Base-by-base conservation (phyloP, 2,888 invertebrate species). In the Xanthorhoe spadicearia region DNA sequence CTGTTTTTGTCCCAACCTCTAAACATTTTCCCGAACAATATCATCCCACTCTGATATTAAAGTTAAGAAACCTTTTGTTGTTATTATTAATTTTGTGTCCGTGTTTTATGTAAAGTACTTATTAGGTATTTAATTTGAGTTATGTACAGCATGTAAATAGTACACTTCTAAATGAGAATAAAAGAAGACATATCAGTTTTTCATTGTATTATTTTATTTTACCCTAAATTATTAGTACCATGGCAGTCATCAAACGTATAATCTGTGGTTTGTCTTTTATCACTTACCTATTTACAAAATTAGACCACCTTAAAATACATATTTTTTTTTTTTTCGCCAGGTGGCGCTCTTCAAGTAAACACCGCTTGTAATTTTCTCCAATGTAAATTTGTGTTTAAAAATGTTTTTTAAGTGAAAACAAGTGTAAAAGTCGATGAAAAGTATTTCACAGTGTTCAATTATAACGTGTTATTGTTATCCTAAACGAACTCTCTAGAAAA, bases 151-250 rank as follows among this genome's bases (percentile, higher is more conserved):
- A 72, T 92, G 92, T 92, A 91, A 87, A 92, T 92, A 90, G 83
- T 85, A 86, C 85, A 86, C 79, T 32, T 32, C 32, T 90, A 88
- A 72, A 80, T 89, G 90, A 90, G 88, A 92, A 92, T 92, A 91
- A 92, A 92, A 89, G 86, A 85, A 92, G 90, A 92, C 92, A 92
- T 92, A 92, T 92, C 92, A 92, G 87, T 92, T 92, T 92, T 4
- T 17, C 0, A 46, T 61, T 50, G n/a, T n/a, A 7, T 64, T 72
- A 67, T 72, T 50, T 66, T 70, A 23, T 68, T 43, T 64, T 50
- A 53, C 35, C 35, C 53, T n/a, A 13, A 1, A 43, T 13, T 2
- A 43, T 43, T 1, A 7, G 23, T 23, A 43, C 38, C n/a, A n/a
- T n/a, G n/a, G n/a, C n/a, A n/a, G n/a, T n/a, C n/a, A n/a, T n/a